Evolutionary conservation across 2,888 invertebrate genomes (phyloP).

Genomic region (Conchocele bisecta): DNA sequence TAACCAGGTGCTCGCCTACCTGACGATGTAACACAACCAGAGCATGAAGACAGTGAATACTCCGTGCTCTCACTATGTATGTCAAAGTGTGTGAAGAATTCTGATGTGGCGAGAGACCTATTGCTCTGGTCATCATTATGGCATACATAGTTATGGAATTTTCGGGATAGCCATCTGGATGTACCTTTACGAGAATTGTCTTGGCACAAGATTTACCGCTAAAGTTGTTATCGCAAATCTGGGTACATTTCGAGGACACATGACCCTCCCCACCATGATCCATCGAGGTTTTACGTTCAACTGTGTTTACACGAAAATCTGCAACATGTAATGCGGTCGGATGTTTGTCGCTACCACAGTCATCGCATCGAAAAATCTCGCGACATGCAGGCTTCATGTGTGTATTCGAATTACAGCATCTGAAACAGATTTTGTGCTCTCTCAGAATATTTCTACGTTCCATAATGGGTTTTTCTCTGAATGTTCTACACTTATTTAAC

Average conservation of each 20-base stretch:
- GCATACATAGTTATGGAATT: not conserved
- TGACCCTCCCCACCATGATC: no score
- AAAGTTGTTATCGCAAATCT: slow-evolving; percentile 7
- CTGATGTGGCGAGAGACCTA: slow-evolving; percentile 16
- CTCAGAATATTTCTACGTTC: no score
- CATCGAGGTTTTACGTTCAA: no score
- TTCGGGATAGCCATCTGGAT: not conserved
- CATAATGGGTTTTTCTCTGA: no score
- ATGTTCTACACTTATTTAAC: no score
- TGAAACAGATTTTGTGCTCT: no score
- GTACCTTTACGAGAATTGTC: slow-evolving; percentile 14
- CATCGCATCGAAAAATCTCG: no score
- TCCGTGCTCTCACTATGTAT: not conserved
- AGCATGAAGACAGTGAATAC: slow-evolving; percentile 10
- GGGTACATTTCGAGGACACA: slow-evolving; percentile 27
- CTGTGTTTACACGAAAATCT: no score
- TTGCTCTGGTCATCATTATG: slow-evolving; percentile 36
- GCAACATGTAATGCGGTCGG: no score
- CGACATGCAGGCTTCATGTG: no score
- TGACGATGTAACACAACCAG: not conserved
- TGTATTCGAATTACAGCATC: no score
- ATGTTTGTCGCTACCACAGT: no score
- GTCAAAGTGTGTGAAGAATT: slow-evolving; percentile 15
- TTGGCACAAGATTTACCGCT: slow-evolving; percentile 29
- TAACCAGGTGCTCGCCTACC: slow-evolving; percentile 18